phyloP scores from a whole-genome alignment of 2,888 invertebrate genomes.

The Pseudanteris insignis region DNA sequence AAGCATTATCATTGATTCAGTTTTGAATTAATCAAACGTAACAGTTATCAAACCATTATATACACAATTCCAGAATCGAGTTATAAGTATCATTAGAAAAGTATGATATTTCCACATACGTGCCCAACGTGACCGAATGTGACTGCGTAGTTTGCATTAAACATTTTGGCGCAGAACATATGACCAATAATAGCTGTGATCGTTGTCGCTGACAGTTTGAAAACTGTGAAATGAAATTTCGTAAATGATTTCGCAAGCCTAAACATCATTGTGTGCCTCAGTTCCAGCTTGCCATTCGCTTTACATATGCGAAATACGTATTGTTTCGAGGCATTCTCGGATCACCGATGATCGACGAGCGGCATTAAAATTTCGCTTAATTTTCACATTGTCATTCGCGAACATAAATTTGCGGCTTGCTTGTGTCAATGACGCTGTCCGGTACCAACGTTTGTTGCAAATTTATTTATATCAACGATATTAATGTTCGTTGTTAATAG shows the following conservation, averaged over 20 bases:
- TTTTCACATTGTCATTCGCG: conserved; percentile 43
- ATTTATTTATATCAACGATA: conserved; percentile 37
- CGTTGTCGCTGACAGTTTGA: conserved; percentile 16
- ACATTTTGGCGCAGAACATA: too few relatives aligned
- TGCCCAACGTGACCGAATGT: too few relatives aligned
- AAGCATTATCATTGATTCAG: too few relatives aligned
- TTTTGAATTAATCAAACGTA: too few relatives aligned
- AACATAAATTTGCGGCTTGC: conserved; percentile 39
- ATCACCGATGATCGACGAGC: conserved; percentile 42
- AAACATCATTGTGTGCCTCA: conserved; percentile 16
- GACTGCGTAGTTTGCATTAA: too few relatives aligned
- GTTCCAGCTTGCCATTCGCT: not conserved
- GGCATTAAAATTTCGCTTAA: conserved; percentile 41
- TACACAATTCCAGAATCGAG: too few relatives aligned
- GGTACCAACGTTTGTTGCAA: conserved; percentile 26
- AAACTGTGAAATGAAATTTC: conserved; percentile 25
- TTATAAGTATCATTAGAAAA: too few relatives aligned
- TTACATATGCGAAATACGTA: conserved; percentile 21
- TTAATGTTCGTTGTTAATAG: conserved; percentile 23
- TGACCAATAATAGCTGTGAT: conserved; percentile 8
- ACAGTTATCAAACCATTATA: too few relatives aligned
- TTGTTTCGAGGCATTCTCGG: conserved; percentile 33
- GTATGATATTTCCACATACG: too few relatives aligned
- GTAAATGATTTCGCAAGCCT: conserved; percentile 18
- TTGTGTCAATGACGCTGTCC: conserved; percentile 24